Percentiles rank a stretch among this genome's conserved stretches.
Conservation (phyloP, 2,113 vertebrate species). For the Microtus richardsoni region DNA sequence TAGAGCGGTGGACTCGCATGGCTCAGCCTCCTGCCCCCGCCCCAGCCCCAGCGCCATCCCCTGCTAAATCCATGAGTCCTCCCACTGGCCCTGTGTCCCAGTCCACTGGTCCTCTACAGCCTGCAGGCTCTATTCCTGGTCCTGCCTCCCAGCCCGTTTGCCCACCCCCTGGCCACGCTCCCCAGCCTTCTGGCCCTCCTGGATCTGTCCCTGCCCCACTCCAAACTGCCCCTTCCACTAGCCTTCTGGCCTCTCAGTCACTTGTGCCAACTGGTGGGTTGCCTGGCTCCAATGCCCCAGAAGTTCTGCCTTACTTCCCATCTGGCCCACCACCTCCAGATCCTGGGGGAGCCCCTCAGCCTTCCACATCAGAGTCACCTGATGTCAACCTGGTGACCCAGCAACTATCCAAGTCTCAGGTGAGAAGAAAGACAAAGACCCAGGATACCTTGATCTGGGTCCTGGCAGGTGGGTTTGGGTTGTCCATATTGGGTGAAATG, state of each 20-base stretch:
- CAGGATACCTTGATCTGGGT: background rate
- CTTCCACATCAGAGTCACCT: constrained; percentile 84
- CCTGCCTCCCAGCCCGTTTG: constrained; percentile 48
- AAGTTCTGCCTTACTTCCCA: constrained; percentile 68
- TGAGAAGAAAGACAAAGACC: constrained; percentile 68
- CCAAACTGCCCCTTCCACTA: constrained; percentile 58
- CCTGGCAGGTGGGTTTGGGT: background rate
- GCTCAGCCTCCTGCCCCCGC: constrained; percentile 63
- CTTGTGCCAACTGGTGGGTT: constrained; percentile 63
- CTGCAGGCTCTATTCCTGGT: background rate
- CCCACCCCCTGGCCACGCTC: background rate
- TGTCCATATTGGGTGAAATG: background rate
- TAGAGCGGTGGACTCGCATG: constrained; percentile 95
- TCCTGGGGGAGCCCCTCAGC: constrained; percentile 34
- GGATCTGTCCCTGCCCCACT: constrained; percentile 43
- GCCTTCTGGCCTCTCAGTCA: constrained; percentile 62
- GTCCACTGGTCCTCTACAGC: constrained; percentile 42
- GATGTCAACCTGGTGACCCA: constrained; percentile 95
- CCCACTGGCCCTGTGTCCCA: constrained; percentile 14
- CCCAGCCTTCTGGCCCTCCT: constrained; percentile 27
- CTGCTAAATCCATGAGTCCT: background rate
- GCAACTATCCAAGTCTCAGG: constrained; percentile 96
- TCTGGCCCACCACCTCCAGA: constrained; percentile 60
- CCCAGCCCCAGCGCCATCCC: background rate
- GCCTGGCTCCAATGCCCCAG: constrained; percentile 27